Evolutionary conservation across 2,888 invertebrate genomes (phyloP).

Genomic region (Ectobius pallidus): DNA sequence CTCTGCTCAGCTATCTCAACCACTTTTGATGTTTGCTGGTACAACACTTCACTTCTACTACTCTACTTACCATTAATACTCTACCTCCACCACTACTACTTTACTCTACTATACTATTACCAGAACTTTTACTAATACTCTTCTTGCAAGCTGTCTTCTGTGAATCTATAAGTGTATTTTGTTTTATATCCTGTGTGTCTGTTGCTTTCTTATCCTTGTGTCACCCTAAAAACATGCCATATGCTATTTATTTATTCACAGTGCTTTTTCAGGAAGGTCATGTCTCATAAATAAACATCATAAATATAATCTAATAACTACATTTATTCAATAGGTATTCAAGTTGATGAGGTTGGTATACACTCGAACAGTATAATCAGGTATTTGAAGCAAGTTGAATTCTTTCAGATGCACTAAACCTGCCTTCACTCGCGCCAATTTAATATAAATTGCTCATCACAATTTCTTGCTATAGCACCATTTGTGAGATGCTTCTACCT

Average conservation of each 20-base stretch:
- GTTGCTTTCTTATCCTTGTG: constrained; percentile 16
- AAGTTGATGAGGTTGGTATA: constrained; percentile 18
- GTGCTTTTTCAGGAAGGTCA: constrained; percentile 17
- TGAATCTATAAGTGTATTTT: constrained; percentile 25
- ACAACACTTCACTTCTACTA: not conserved
- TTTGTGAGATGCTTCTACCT: constrained; percentile 14
- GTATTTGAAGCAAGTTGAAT: constrained; percentile 18
- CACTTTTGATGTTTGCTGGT: constrained; percentile 13
- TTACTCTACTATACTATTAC: constrained; percentile 18
- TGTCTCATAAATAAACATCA: constrained; percentile 1
- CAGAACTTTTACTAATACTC: constrained; percentile 20
- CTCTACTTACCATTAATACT: not conserved
- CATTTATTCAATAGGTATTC: constrained; percentile 23
- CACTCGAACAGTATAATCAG: not conserved
- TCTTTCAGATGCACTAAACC: constrained; percentile 24
- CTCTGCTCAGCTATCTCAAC: not conserved
- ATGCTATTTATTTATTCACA: constrained; percentile 1
- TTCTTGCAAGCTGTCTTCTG: constrained; percentile 41
- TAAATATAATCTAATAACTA: constrained; percentile 25
- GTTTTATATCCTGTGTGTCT: constrained; percentile 11
- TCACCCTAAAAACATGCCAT: not conserved
- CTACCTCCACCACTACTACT: constrained; percentile 7
- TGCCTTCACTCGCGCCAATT: not conserved
- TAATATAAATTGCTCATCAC: not conserved
- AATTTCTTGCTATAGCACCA: not conserved